Base-by-base conservation (phyloP, 2,797 vertebrate species). In the Holocentrus rufus region DNA sequence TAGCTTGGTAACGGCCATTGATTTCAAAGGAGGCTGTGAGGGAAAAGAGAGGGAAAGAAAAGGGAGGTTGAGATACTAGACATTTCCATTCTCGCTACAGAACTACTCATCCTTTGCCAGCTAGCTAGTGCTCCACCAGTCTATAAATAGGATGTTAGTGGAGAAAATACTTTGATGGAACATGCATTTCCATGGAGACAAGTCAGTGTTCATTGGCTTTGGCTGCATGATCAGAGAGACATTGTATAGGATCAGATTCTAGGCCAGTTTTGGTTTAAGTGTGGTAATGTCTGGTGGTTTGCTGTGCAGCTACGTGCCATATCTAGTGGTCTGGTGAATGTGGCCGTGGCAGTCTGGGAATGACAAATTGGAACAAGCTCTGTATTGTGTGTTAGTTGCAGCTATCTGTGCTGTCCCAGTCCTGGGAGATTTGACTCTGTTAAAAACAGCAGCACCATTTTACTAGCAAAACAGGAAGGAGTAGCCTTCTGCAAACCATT, bases 101-200 rank as follows among this genome's bases (percentile, higher is more conserved):
- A 73, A 70, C 77, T 89, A 78, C 69, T 90, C 89, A 87, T 89
- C 75, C 54, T 81, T 69, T 80, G 77, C 83, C 80, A 74, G 78
- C 72, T 65, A 75, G 74, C 84, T 63, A 44, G 68, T 57, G 64
- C 76, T 80, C 75, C 69, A 70, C 73, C 36, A 4, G 25, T 66
- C 90, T 92, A 91, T 82, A 89, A 92, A 92, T 92, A 92, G 89
- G 75, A 68, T 72, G 69, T 9, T 88, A 86, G 81, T 79, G 67
- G 74, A 79, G 65, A 79, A 69, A 66, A 84, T 81, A 87, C 69
- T 76, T 82, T 85, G 81, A 76, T 77, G 76, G 78, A 86, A 65
- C 83, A 79, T 63, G 25, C 53, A 91, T 92, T 90, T 90, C 91
- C 88, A 91, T 90, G 81, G 88, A 85, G 88, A 91, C 85, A 36